Evolutionary conservation across 64 coral and sea anemone species (phyloP), one percentile per base, ranked within the genome.

Genomic region (Actinia tenebrosa): DNA sequence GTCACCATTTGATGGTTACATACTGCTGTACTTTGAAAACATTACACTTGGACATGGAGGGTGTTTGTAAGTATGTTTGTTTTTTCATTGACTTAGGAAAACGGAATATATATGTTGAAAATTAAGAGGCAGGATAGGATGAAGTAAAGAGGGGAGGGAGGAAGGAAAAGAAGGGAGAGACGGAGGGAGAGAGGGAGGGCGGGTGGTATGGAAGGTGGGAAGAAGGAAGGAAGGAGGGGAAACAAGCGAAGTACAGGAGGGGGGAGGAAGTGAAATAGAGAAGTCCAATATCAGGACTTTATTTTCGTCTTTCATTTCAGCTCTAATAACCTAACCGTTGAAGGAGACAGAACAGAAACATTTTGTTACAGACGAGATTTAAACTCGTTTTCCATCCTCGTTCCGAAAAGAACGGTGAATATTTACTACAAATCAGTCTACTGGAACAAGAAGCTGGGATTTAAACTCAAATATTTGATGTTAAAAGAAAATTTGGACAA

Each of bases 361-460:
- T 75, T 75, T 75, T 75, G 69, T 75, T 14, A 30, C 25, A 10
- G 69, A 75, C 37, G 13, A 75, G 69, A 75, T 75, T 42, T 75
- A 11, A 75, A 75, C 25, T 25, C 69, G n/a, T 14, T 75, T 75
- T 75, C 69, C n/a, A 75, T 75, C 3, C 69, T 75, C 13, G 26
- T 75, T 75, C 26, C 69, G 4, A 75, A 75, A 42, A 43, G 69
- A 30, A 30, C n/a, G 2, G 69, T 15, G 9, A 75, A 75, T 42
- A 75, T 75, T 42, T 75, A 75, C 27, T 75, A 75, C 69, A 75
- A 75, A 75, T 75, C 69, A 13, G 69, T 75, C 25, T 75, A 43
- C 26, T 75, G 69, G 69, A 27, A 42, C 26, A 75, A 43, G 25
- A 75, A 75, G 26, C n/a, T 13, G n/a, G 69, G 69, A 75, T 75